Percentiles rank a stretch among this genome's conserved stretches.
phyloP scores from a whole-genome alignment of 2,888 invertebrate species.

The Idaea dimidiata region DNA sequence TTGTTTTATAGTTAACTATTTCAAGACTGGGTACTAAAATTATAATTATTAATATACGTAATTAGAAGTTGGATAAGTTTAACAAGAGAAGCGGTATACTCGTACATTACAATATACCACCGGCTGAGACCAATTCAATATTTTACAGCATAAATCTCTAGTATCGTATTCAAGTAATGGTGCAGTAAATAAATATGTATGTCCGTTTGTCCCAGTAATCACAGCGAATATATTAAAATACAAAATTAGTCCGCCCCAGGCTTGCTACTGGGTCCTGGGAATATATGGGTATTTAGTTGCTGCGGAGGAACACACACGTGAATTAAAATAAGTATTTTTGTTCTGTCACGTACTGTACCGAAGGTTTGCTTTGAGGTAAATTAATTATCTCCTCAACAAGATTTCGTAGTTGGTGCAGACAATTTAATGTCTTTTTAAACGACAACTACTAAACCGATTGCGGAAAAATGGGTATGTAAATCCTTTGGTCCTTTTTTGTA shows the following conservation, averaged over 20 bases:
- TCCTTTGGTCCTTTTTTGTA: no score
- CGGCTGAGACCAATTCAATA: conserved; percentile 7
- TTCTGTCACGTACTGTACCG: no score
- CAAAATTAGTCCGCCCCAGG: conserved; percentile 64
- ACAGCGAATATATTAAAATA: conserved; percentile 70
- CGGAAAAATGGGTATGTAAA: no score
- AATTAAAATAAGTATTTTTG: background rate
- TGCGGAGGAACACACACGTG: conserved; percentile 18
- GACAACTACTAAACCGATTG: no score
- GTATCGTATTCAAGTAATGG: conserved; percentile 3
- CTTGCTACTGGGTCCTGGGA: conserved; percentile 14
- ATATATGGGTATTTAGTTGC: conserved; percentile 3
- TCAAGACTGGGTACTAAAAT: no score
- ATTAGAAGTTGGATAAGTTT: background rate
- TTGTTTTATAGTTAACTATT: no score
- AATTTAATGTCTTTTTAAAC: no score
- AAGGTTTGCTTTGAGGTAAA: no score
- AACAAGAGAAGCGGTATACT: conserved; percentile 1
- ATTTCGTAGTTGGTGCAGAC: no score
- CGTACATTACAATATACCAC: background rate
- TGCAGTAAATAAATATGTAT: conserved; percentile 58
- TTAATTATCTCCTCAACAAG: no score
- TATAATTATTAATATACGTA: background rate
- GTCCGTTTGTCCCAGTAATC: conserved; percentile 63
- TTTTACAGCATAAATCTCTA: conserved; percentile 1